Evolutionary conservation across 2,888 invertebrate species (phyloP).

Genomic region (Trachelus troglodyta): DNA sequence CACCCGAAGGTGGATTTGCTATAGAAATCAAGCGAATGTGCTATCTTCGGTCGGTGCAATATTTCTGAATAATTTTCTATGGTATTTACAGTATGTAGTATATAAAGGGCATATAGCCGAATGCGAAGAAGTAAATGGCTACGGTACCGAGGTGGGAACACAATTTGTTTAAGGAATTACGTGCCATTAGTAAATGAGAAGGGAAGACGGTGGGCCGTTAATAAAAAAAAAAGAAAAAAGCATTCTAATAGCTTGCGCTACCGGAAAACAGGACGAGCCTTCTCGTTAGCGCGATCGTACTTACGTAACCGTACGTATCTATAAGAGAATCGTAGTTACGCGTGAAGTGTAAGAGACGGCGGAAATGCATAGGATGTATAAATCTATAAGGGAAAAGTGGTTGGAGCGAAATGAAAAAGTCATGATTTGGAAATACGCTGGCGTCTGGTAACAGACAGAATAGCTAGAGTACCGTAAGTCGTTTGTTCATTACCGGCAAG

Average conservation of each 20-base stretch:
- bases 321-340: not conserved
- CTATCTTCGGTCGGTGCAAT: not conserved
- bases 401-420: too few relatives aligned
- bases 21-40: not conserved
- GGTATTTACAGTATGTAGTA: not conserved
- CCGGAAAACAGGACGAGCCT: constrained; percentile 14
- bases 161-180: constrained; percentile 11
- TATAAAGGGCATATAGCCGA: not conserved
- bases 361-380: not conserved
- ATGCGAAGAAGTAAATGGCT: not conserved
- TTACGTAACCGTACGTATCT: not conserved
- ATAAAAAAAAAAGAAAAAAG: not conserved
- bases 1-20: not conserved
- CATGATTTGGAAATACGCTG: not conserved
- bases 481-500: not conserved
- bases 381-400: not conserved
- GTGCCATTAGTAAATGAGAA: constrained; percentile 29
- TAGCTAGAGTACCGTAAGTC: not conserved
- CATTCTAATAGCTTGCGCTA: constrained; percentile 4
- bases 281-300: constrained; percentile 28
- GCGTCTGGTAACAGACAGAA: not conserved
- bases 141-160: not conserved
- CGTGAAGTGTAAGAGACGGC: not conserved
- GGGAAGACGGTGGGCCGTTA: constrained; percentile 20
- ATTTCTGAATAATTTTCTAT: not conserved